These are phyloP conservation scores for Halocynthia aurantium DNA, from an alignment of 23 tunicate species.

Conservation along the genomic window DNA sequence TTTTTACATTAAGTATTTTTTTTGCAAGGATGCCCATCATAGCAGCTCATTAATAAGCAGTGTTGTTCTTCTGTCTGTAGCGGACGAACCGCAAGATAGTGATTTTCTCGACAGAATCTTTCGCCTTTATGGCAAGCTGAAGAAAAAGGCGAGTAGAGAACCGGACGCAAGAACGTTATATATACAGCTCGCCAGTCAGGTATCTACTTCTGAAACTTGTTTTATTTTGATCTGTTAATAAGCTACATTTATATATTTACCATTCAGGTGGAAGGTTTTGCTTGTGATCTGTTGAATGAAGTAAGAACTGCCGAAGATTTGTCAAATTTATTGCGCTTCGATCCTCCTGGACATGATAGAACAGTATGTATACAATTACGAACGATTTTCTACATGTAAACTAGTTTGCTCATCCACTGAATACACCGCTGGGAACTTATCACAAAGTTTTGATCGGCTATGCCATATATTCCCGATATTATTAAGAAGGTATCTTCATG, in stretches of 20 bases:
- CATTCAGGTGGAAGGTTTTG: slow-evolving; percentile 55
- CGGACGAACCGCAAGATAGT: slow-evolving; percentile 2
- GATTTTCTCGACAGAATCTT: slow-evolving; percentile 53
- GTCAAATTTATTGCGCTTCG: slow-evolving; percentile 47
- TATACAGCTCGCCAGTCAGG: slow-evolving; percentile 53
- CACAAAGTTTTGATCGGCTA: too few relatives aligned
- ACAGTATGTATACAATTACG: slow-evolving; percentile 8
- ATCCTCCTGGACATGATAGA: slow-evolving; percentile 41
- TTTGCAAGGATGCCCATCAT: not conserved
- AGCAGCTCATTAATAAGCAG: not conserved
- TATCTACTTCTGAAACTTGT: not conserved
- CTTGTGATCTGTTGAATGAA: slow-evolving; percentile 60
- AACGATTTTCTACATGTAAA: too few relatives aligned
- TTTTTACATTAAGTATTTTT: not conserved
- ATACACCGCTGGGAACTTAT: too few relatives aligned
- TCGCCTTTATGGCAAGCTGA: slow-evolving; percentile 34
- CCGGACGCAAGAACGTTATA: slow-evolving; percentile 40
- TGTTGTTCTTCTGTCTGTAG: not conserved
- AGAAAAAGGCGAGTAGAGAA: slow-evolving; percentile 38
- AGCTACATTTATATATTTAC: too few relatives aligned
- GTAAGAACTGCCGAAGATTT: slow-evolving; percentile 47
- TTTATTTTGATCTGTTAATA: too few relatives aligned
- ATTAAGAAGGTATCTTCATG: too few relatives aligned
- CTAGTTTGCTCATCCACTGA: too few relatives aligned
- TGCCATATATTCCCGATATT: too few relatives aligned